Conservation (phyloP, 2,797 vertebrate species). For the Hylomyscus alleni region DNA sequence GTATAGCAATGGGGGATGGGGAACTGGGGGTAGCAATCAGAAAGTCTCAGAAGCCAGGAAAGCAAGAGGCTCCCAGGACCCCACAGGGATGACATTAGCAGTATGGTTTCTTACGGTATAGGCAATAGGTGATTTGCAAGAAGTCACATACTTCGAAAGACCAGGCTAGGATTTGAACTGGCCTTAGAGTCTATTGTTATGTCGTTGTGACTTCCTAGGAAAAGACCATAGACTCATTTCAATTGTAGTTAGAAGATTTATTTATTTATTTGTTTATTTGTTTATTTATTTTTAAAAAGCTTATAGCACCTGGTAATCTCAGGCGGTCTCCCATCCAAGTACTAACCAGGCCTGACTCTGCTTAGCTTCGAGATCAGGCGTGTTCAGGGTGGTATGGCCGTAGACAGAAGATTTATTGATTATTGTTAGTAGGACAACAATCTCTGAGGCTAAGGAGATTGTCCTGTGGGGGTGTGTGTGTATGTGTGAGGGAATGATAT, state of each 20-base stretch:
- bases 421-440: not conserved
- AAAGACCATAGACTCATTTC: not conserved
- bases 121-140: not conserved
- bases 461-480: not conserved
- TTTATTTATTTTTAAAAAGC: too few relatives aligned
- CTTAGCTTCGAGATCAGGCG: too few relatives aligned
- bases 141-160: not conserved
- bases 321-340: too few relatives aligned
- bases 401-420: not conserved
- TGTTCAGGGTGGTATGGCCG: too few relatives aligned
- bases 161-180: constrained; percentile 4
- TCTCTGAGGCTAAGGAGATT: not conserved
- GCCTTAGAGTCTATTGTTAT: not conserved
- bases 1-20: too few relatives aligned
- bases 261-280: too few relatives aligned
- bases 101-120: not conserved
- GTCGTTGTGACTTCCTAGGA: not conserved
- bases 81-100: not conserved
- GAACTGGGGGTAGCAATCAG: too few relatives aligned
- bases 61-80: too few relatives aligned
- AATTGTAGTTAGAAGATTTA: not conserved
- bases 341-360: too few relatives aligned
- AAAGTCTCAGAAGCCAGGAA: too few relatives aligned
- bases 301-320: too few relatives aligned
- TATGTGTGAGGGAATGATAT: not conserved